A percentile compares a stretch with the other conserved stretches of the same genome.
These are phyloP conservation scores for Myotis vivesi DNA, from an alignment of 2,797 vertebrate genomes.

Conservation along the genomic window DNA sequence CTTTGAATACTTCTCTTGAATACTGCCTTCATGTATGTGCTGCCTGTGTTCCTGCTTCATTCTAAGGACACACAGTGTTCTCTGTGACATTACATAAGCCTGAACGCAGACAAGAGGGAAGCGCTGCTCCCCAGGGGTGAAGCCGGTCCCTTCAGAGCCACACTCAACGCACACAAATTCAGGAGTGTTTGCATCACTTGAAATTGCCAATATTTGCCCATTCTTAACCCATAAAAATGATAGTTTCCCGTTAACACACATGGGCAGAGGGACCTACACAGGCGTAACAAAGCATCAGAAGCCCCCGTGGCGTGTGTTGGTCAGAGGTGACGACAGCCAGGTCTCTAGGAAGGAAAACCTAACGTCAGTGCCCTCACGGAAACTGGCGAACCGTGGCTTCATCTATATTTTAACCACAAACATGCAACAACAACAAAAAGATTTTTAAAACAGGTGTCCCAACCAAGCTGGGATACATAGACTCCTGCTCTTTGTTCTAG, in stretches of 20 bases:
- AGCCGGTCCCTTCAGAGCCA: constrained; percentile 23
- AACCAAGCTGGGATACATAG: constrained; percentile 61
- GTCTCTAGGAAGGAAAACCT: constrained; percentile 36
- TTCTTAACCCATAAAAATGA: not conserved
- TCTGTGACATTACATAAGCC: constrained; percentile 71
- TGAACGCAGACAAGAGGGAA: constrained; percentile 22
- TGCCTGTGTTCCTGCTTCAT: not conserved
- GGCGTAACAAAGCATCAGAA: not conserved
- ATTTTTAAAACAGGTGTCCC: not conserved
- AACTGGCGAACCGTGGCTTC: not conserved
- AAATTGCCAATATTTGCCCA: constrained; percentile 1
- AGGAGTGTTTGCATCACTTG: constrained; percentile 9
- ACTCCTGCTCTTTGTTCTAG: constrained; percentile 81
- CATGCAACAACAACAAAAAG: not conserved
- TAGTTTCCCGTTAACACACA: not conserved
- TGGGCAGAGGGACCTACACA: not conserved
- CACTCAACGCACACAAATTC: constrained; percentile 35
- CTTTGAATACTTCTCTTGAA: not conserved
- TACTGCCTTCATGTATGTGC: not conserved
- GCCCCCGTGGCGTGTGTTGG: not conserved
- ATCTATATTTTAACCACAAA: constrained; percentile 11
- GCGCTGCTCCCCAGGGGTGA: fast-evolving
- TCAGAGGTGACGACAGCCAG: constrained; percentile 22
- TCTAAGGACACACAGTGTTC: constrained; percentile 8
- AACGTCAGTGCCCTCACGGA: not conserved